Percentiles rank a stretch among this genome's conserved stretches.
phyloP scores from a whole-genome alignment of 2,113 vertebrate species.

The Zosterops japonicus region DNA sequence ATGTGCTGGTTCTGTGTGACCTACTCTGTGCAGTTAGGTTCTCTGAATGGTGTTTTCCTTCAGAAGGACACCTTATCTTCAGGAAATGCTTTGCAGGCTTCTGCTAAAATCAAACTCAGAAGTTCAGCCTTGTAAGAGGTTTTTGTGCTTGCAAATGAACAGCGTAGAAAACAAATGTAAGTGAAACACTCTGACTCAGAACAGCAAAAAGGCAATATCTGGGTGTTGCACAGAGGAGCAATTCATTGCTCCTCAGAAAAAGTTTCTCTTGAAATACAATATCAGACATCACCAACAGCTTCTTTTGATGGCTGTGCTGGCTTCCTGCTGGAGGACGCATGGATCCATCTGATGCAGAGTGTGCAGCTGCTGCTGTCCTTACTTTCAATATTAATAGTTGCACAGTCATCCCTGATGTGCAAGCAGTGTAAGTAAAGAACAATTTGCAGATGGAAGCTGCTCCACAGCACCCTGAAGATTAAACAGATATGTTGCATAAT shows the following conservation, averaged over 20 bases:
- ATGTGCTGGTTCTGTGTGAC: slow-evolving; percentile 19
- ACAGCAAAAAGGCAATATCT: not conserved
- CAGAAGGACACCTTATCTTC: slow-evolving; percentile 13
- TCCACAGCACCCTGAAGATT: not conserved
- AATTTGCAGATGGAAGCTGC: not conserved
- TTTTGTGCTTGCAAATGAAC: not conserved
- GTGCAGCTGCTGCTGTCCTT: not conserved
- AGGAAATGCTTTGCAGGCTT: slow-evolving; percentile 52
- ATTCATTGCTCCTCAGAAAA: not conserved
- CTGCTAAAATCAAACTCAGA: not conserved
- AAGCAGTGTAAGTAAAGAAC: accelerated
- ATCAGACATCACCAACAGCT: not conserved
- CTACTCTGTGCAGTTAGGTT: not conserved
- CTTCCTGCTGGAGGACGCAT: not conserved
- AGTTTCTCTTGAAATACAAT: not conserved
- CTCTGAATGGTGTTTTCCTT: not conserved
- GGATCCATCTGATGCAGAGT: not conserved
- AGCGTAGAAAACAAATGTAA: slow-evolving; percentile 33
- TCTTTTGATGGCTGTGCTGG: not conserved
- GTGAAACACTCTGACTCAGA: not conserved
- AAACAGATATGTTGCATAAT: not conserved
- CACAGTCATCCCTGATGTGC: not conserved
- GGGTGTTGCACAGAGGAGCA: not conserved
- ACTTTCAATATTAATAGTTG: not conserved
- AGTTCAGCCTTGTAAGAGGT: not conserved